Base-by-base conservation (phyloP, 2,888 invertebrate species). In the Mycalesis mineus region DNA sequence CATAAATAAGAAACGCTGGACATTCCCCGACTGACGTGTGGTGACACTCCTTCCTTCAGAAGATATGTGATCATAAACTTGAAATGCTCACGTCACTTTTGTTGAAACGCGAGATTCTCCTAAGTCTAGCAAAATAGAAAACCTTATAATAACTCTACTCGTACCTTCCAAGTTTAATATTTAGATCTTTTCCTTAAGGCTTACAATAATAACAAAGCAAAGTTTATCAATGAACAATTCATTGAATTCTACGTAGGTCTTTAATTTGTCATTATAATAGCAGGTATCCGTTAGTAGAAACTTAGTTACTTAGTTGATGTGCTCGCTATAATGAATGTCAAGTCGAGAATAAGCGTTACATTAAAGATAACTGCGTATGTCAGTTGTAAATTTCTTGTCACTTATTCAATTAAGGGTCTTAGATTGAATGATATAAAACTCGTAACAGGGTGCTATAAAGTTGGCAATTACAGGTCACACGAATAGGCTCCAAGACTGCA, bases 361-460 rank as follows among this genome's bases (percentile, higher is more conserved):
- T 82, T 78, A 77, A 74, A 76, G 72, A 75, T 76, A 80, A 79
- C 77, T 80, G 80, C 71, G 77, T 82, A 86, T 82, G 80, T 81
- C 71, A 74, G 80, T 82, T 81, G 84, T 88, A 86, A 87, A 87
- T 85, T 85, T 82, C 80, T 77, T 77, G 81, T 82, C 82, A 75
- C 82, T 87, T 84, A 84, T 87, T 87, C 88, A 87, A 88, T 88
- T 86, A 86, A 85, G 84, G 82, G 76, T 80, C 80, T 79, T 76
- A 78, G 79, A 86, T 86, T 85, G 84, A 84, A 88, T 84, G 83
- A 83, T 85, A 87, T 88, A 87, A 88, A 87, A 86, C 85, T 81
- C 82, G 76, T 81, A 78, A 77, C 81, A 81, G 80, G 78, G 83
- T 80, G 88, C 78, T 80, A 86, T 88, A 85, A 88, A 87, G 80